phyloP scores from a whole-genome alignment of 2,797 vertebrate genomes.

The Antennarius maculatus region DNA sequence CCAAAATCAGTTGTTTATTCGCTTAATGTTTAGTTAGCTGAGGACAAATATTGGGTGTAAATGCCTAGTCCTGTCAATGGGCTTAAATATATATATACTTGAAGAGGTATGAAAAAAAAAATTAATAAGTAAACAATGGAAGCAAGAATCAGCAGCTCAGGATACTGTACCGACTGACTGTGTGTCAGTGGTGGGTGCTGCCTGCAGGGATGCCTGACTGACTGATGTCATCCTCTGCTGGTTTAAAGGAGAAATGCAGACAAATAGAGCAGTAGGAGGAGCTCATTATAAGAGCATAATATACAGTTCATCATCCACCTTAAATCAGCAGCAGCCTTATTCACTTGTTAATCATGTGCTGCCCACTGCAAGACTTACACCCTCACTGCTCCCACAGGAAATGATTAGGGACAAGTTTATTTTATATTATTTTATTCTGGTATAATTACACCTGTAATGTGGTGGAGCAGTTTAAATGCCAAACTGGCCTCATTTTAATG shows the following conservation, averaged over 20 bases:
- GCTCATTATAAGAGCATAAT: not conserved
- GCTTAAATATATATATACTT: too few relatives aligned
- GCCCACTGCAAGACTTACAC: slow-evolving; percentile 1
- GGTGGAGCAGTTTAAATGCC: not conserved
- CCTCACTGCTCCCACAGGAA: not conserved
- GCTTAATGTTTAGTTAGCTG: too few relatives aligned
- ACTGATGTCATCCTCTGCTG: slow-evolving; percentile 74
- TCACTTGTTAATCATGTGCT: not conserved
- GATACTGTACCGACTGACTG: not conserved
- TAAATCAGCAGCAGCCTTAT: not conserved
- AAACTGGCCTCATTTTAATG: slow-evolving; percentile 9
- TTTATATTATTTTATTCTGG: not conserved
- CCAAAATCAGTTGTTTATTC: too few relatives aligned
- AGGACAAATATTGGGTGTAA: too few relatives aligned
- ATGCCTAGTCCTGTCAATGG: too few relatives aligned
- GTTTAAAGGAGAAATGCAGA: slow-evolving; percentile 58
- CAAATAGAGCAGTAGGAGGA: not conserved
- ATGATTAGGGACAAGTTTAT: not conserved
- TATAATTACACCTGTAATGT: slow-evolving; percentile 3
- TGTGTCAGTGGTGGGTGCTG: not conserved
- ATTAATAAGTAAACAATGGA: too few relatives aligned
- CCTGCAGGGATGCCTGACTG: slow-evolving; percentile 19
- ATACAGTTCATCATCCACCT: not conserved
- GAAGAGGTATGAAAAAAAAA: too few relatives aligned
- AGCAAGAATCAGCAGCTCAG: too few relatives aligned